Conservation (phyloP, 2,797 vertebrate species). For the Acipenser ruthenus region DNA sequence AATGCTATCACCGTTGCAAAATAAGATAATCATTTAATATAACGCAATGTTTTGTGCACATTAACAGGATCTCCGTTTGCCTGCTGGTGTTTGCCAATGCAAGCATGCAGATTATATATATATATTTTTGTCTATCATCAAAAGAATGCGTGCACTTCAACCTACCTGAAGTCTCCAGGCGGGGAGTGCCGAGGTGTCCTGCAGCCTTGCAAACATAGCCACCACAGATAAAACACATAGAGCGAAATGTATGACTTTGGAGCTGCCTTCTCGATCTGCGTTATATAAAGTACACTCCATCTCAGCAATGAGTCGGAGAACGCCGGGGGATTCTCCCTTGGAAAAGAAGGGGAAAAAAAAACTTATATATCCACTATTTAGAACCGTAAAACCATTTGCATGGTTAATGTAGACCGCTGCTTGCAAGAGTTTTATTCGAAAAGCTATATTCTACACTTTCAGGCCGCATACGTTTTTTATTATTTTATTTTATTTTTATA, state of each 20-base stretch:
- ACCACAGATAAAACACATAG: constrained; percentile 45
- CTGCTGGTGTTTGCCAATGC: no score
- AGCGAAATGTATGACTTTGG: constrained; percentile 40
- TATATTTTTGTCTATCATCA: not conserved
- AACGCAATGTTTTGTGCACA: not conserved
- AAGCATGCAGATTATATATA: constrained; percentile 1
- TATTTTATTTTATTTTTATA: constrained; percentile 29
- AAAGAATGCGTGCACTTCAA: not conserved
- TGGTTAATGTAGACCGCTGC: constrained; percentile 32
- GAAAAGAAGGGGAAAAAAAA: constrained; percentile 23
- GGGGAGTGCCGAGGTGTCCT: constrained; percentile 51
- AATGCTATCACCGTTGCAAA: no score
- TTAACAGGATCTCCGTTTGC: not conserved
- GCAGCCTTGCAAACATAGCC: constrained; percentile 45
- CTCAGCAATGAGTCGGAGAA: constrained; percentile 30
- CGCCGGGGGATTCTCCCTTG: constrained; percentile 37
- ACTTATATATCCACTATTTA: constrained; percentile 35
- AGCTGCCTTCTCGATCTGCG: constrained; percentile 32
- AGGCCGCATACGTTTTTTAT: constrained; percentile 18
- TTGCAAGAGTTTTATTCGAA: constrained; percentile 8
- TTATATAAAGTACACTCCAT: constrained; percentile 43
- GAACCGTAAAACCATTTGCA: constrained; percentile 25
- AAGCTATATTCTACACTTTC: constrained; percentile 15
- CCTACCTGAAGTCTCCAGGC: constrained; percentile 65
- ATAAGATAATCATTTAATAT: no score